These are phyloP conservation scores for Hystrix cristata DNA, from an alignment of 2,113 vertebrate genomes.

Conservation along the genomic window DNA sequence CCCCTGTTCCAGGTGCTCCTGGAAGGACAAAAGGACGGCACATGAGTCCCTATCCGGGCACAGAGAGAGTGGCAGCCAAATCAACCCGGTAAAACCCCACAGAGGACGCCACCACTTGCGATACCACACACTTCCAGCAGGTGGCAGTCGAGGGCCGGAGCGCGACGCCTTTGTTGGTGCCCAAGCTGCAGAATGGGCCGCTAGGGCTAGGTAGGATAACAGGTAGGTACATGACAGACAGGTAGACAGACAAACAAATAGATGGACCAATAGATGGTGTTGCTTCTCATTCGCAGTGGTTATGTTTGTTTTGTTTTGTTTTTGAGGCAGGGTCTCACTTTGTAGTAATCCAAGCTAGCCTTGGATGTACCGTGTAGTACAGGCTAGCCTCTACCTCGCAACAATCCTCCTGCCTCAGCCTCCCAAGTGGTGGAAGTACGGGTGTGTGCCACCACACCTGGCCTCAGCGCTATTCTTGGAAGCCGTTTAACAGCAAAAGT, in stretches of 20 bases:
- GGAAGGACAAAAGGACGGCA: slow-evolving; percentile 90
- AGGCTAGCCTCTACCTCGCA: background rate
- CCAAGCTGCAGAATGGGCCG: background rate
- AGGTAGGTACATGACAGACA: background rate
- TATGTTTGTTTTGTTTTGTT: background rate
- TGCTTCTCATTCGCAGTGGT: background rate
- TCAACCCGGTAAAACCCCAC: accelerated
- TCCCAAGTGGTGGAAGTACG: background rate
- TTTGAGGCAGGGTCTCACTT: background rate
- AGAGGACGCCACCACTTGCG: background rate
- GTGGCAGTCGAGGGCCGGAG: slow-evolving; percentile 35
- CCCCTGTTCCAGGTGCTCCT: slow-evolving; percentile 91
- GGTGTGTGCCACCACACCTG: background rate
- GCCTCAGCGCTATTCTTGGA: background rate
- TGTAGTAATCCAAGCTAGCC: background rate
- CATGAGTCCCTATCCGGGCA: slow-evolving; percentile 84
- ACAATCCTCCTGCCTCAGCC: background rate
- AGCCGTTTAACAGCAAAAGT: background rate
- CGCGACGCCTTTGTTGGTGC: background rate
- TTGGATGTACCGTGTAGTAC: background rate
- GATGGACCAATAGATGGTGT: background rate
- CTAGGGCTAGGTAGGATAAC: background rate
- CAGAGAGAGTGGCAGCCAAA: background rate
- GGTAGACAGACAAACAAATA: background rate
- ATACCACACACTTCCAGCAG: background rate